Evolutionary conservation across 1,140 invertebrate genomes (phyloP), one percentile per base, ranked within the genome.

Genomic region (Lordiphosa collinella): DNA sequence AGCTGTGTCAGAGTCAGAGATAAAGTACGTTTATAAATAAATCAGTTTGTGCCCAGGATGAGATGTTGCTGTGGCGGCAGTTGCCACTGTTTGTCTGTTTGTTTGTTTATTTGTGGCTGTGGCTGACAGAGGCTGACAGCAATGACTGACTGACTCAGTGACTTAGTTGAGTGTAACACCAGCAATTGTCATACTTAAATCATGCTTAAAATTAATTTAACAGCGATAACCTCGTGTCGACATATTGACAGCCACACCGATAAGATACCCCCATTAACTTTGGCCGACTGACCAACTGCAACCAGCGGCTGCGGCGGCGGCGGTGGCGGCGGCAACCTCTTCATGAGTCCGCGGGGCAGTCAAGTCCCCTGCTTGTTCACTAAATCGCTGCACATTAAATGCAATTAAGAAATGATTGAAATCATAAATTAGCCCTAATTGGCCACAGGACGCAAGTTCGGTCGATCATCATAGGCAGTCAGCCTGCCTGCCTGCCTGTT

Each of bases 331-430:
- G 12, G 22, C 41, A 44, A 9, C 41, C 22, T 7, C 41, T 6
- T 12, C 2, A 11, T 38, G 10, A 35, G 43, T 8, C 43, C 51
- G 41, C 44, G 35, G 18, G 22, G 48, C 35, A 56, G 48, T 32
- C 46, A 31, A 55, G 14, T 47, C 37, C 31, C 57, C 10, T 36
- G 29, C 34, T 22, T 74, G 59, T 66, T 58, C 48, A 66, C 58
- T 76, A 76, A 82, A 82, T 82, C 76, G 66, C 55, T 82, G 78
- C 76, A 84, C 76, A 82, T 82, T 82, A 82, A 82, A 82, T 76
- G 76, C 76, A 82, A 82, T 82, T 82, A 82, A 82, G 76, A 82
- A 84, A 82, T 82, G 76, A 82, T 82, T 82, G 76, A 82, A 82
- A 82, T 82, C 76, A 82, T 82, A 82, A 82, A 82, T 82, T 82